Evolutionary conservation across 2,113 vertebrate species (phyloP).

Genomic region (Grammomys dolichurus): DNA sequence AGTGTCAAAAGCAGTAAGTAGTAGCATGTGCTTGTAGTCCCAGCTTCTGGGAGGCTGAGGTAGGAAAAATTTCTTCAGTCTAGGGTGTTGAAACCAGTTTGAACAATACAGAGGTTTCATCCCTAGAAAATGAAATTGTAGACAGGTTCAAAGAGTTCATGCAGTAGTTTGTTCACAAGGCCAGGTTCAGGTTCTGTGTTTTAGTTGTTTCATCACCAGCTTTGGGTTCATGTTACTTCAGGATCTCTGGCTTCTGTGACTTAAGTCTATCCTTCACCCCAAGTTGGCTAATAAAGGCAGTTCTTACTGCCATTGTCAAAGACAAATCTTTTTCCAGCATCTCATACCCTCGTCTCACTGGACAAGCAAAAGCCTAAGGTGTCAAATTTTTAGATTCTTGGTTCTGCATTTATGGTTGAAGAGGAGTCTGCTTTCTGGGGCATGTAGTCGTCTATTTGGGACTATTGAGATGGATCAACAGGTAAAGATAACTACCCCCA

Average conservation of each 20-base stretch:
- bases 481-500: not conserved
- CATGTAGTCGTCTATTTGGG: not conserved
- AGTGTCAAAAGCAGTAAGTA: not conserved
- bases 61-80: not conserved
- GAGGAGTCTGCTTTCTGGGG: not conserved
- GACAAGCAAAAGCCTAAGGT: not conserved
- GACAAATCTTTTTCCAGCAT: not conserved
- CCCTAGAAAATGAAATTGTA: not conserved
- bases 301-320: not conserved
- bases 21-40: not conserved
- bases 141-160: not conserved
- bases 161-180: not conserved
- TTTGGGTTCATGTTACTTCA: not conserved
- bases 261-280: not conserved
- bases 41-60: not conserved
- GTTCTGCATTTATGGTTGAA: not conserved
- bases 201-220: not conserved
- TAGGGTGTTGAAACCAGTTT: not conserved
- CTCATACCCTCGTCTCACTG: not conserved
- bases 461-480: not conserved
- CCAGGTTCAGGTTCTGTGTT: not conserved
- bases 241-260: not conserved
- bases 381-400: not conserved
- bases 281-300: not conserved
- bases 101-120: not conserved